phyloP scores from a whole-genome alignment of 2,797 vertebrate genomes.

The Hoplostethus atlanticus region DNA sequence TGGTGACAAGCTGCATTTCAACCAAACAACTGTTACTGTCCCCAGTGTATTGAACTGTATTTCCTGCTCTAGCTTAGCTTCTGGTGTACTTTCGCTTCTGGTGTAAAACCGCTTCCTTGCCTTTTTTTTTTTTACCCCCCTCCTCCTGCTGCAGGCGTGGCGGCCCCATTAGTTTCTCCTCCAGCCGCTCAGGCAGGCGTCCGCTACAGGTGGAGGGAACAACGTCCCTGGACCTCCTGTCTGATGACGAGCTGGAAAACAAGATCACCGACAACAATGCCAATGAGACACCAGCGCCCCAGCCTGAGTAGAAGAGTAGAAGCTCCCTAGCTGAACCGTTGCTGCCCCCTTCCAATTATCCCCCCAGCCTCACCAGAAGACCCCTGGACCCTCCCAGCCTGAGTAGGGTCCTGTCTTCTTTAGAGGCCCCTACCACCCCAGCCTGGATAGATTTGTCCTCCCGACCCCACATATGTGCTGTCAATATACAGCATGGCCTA shows the following conservation, averaged over 20 bases:
- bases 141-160: conserved; percentile 83
- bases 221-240: conserved; percentile 86
- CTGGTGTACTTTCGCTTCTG: not conserved
- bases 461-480: conserved; percentile 12
- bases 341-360: not conserved
- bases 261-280: conserved; percentile 91
- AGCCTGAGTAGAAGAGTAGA: conserved; percentile 88
- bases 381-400: conserved; percentile 15
- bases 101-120: not conserved
- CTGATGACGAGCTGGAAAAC: conserved; percentile 94
- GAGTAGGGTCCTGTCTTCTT: conserved; percentile 8
- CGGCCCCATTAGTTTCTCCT: conserved; percentile 92
- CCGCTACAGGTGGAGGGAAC: conserved; percentile 95
- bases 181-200: conserved; percentile 92
- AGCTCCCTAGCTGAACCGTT: conserved; percentile 63
- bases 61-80: not conserved
- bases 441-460: conserved; percentile 46
- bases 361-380: conserved; percentile 1
- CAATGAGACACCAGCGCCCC: conserved; percentile 88
- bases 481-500: conserved; percentile 41
- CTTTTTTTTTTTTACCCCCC: not conserved
- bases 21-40: not conserved
- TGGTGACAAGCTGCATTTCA: not conserved
- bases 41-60: not conserved
- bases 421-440: conserved; percentile 25